A percentile compares a stretch with the other conserved stretches of the same genome.
Evolutionary conservation across 2,888 invertebrate species (phyloP).

Genomic region (Boloria euphrosyne): DNA sequence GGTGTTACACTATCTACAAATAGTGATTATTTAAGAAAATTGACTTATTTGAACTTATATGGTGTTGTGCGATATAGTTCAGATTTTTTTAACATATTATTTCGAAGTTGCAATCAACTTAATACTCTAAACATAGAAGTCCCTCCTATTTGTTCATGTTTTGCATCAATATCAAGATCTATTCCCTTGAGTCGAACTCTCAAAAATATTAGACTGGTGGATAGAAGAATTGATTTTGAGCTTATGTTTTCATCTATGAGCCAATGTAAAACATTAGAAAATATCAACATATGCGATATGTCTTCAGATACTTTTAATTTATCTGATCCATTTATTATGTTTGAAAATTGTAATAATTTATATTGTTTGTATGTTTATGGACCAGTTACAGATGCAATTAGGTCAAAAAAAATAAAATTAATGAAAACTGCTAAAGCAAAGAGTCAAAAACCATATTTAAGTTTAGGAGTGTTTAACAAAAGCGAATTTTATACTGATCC

Average conservation of each 20-base stretch:
- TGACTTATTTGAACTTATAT: constrained; percentile 62
- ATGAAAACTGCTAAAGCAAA: constrained; percentile 53
- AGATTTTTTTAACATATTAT: constrained; percentile 64
- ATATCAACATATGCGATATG: constrained; percentile 57
- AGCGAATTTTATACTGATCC: constrained; percentile 49
- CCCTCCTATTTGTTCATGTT: constrained; percentile 47
- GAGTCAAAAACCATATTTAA: constrained; percentile 49
- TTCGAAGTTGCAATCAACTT: constrained; percentile 57
- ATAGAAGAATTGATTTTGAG: constrained; percentile 56
- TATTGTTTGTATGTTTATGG: constrained; percentile 57
- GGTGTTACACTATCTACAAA: constrained; percentile 50
- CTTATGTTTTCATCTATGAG: constrained; percentile 56
- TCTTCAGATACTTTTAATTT: constrained; percentile 45
- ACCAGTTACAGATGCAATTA: constrained; percentile 45
- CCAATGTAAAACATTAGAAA: constrained; percentile 61
- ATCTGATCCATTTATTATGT: constrained; percentile 51
- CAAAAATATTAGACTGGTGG: constrained; percentile 62
- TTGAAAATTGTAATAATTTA: constrained; percentile 59
- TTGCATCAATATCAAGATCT: constrained; percentile 48
- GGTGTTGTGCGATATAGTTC: constrained; percentile 53
- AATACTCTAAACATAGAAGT: constrained; percentile 58
- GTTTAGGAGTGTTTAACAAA: constrained; percentile 42
- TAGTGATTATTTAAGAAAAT: constrained; percentile 57
- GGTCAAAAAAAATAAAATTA: constrained; percentile 45
- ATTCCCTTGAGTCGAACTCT: constrained; percentile 54